A percentile compares a stretch with the other conserved stretches of the same genome.
phyloP scores from a whole-genome alignment of 2,888 invertebrate species.

The Calliphora vomitoria region DNA sequence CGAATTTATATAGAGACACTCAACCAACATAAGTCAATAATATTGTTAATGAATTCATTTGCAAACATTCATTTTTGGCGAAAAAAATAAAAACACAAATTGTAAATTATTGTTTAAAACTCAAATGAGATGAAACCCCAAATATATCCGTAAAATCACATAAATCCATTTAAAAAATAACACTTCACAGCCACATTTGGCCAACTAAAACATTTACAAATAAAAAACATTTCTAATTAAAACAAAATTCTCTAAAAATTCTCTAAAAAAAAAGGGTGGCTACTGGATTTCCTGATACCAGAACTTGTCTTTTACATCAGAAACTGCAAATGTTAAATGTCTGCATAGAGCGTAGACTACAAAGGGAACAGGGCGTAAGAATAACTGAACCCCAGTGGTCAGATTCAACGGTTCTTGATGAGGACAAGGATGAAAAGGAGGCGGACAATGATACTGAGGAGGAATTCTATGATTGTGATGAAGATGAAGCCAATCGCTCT shows the following conservation, averaged over 20 bases:
- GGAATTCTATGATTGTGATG: conserved; percentile 93
- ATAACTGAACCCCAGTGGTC: not conserved
- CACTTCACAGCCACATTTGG: too few species aligned
- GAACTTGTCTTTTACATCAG: conserved; percentile 96
- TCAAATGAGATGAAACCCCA: not conserved
- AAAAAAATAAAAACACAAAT: not conserved
- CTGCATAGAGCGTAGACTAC: conserved; percentile 88
- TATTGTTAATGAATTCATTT: conserved; percentile 63
- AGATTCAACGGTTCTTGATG: conserved; percentile 88
- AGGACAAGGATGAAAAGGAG: conserved; percentile 86
- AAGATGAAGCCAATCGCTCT: conserved; percentile 81
- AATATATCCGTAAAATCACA: conserved; percentile 21
- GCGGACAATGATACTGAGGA: conserved; percentile 83
- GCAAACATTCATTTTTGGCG: not conserved
- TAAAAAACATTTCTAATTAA: not conserved
- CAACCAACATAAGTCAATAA: conserved; percentile 57
- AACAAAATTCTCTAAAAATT: not conserved
- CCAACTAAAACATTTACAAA: not conserved
- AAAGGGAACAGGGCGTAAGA: conserved; percentile 56
- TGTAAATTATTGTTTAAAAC: conserved; percentile 14
- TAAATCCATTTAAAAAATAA: conserved; percentile 10
- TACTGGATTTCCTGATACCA: conserved; percentile 93
- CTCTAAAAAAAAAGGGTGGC: conserved; percentile 86
- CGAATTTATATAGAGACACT: not conserved
- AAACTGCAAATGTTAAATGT: conserved; percentile 95